Base-by-base conservation (phyloP, 1,140 invertebrate species). In the Xylocopa sonorina region DNA sequence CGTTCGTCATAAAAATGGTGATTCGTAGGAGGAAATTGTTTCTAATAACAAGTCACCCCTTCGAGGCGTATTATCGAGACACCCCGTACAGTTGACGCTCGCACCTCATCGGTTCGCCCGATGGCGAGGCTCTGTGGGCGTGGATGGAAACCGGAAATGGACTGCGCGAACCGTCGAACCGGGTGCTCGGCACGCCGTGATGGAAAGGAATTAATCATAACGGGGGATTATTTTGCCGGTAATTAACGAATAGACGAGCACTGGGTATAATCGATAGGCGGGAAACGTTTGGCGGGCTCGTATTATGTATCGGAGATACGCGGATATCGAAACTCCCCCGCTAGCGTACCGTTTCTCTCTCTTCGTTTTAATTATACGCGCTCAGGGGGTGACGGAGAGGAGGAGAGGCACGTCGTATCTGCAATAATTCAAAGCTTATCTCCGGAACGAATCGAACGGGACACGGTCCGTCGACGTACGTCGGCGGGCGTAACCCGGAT, bases 391-490 rank as follows among this genome's bases (percentile, higher is more conserved):
- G 29, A 7, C 29, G 53, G 51, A 50, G 53, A 41, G n/a, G n/a
- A n/a, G n/a, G n/a, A n/a, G n/a, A n/a, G n/a, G n/a, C n/a, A 48
- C 18, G 7, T 43, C 24, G 16, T 14, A n/a, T 58, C 74, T 68
- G 58, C 48, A 58, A 77, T 77, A 77, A 77, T 77, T 77, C 64
- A 58, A n/a, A 27, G 51, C 51, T 76, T 68, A 57, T 68, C 74
- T 18, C 41, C 16, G 16, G 14, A 18, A 18, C 43, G 38, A 64
- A 64, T 64, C 62, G 62, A 64, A 64, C 62, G 62, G 29, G 57
- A 34, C 32, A 34, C 57, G 21, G 62, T 66, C n/a, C 73, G 73
- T 48, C 69, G 53, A 32, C 14, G 41, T 16, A 41, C n/a, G 34
- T 41, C 14, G 32, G 32, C 53, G 27, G 14, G 4, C 14, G 24